Conservation (phyloP, 1,140 invertebrate species). For the Druon quercuslanigerum region DNA sequence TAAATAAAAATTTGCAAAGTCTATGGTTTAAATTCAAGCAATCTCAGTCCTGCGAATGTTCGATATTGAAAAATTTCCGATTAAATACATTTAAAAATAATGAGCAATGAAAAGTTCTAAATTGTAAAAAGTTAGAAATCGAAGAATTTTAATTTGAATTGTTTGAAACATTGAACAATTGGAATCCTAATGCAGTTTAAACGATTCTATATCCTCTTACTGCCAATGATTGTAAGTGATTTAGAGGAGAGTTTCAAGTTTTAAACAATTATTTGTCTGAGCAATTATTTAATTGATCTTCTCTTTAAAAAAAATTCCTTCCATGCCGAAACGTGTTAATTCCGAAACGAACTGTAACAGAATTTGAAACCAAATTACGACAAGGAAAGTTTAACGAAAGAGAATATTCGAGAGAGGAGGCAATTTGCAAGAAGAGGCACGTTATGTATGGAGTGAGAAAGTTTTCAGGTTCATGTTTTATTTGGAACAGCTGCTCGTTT, state of each 20-base stretch:
- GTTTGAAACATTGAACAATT: background rate
- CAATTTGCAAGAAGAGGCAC: conserved; percentile 22
- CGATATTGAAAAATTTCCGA: no score
- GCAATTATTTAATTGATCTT: background rate
- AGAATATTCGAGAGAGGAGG: conserved; percentile 1
- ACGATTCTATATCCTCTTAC: background rate
- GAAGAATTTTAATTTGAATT: background rate
- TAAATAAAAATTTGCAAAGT: no score
- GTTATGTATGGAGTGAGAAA: background rate
- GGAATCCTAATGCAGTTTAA: background rate
- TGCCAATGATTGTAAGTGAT: no score
- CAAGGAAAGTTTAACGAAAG: background rate
- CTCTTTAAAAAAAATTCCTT: background rate
- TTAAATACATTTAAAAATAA: no score
- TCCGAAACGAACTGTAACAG: conserved; percentile 13
- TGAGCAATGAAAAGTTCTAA: no score
- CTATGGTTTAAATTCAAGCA: no score
- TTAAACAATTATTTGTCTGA: background rate
- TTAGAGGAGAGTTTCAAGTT: no score
- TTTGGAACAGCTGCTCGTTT: conserved; percentile 26
- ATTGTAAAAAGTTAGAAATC: no score
- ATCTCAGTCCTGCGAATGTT: no score
- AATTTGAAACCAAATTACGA: background rate
- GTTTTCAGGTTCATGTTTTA: conserved; percentile 14
- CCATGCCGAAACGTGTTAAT: conserved; percentile 8